Evolutionary conservation across 2,888 invertebrate genomes (phyloP).

Genomic region (Tineola bisselliella): DNA sequence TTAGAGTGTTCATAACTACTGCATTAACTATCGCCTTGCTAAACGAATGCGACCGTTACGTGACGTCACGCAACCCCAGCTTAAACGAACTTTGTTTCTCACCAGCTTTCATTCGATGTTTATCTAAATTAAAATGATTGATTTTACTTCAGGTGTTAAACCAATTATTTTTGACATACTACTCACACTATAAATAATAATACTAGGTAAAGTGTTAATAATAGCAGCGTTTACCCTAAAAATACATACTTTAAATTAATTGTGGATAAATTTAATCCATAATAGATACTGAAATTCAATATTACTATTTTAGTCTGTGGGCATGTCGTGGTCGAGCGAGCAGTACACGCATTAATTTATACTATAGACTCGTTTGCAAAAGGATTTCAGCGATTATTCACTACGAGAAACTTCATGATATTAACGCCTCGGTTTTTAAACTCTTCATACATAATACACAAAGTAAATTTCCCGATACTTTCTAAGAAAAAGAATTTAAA

Average conservation of each 20-base stretch:
- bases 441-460: no score
- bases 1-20: neutral
- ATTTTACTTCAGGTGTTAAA: neutral
- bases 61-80: neutral
- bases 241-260: neutral
- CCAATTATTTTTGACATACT: neutral
- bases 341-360: constrained; percentile 9
- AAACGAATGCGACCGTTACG: neutral
- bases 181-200: no score
- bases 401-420: neutral
- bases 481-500: neutral
- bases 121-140: neutral
- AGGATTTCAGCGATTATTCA: constrained; percentile 1
- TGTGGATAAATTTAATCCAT: neutral
- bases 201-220: neutral
- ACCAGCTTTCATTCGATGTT: neutral
- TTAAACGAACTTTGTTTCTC: neutral
- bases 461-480: no score
- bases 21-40: neutral
- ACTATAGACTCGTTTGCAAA: constrained; percentile 8
- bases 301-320: neutral
- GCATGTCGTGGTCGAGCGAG: constrained; percentile 1
- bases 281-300: neutral
- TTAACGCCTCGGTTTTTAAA: no score
- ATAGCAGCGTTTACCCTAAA: neutral